These are phyloP conservation scores for Calameuta filiformis DNA, from an alignment of 2,888 invertebrate genomes.

Conservation along the genomic window DNA sequence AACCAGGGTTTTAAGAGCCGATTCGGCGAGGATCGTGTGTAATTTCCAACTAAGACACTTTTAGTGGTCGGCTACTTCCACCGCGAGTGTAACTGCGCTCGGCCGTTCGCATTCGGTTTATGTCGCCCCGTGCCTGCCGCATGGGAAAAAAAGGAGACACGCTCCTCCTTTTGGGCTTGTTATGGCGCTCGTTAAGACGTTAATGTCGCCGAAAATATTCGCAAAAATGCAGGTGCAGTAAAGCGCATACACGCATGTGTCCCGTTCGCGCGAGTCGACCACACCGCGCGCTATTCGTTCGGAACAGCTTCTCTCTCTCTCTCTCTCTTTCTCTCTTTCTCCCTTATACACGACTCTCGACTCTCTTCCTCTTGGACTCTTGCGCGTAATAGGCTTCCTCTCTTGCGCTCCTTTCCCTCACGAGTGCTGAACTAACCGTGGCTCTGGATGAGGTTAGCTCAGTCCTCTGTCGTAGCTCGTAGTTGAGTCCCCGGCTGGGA, in stretches of 20 bases:
- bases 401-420: constrained; percentile 16
- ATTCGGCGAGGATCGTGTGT: constrained; percentile 33
- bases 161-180: constrained; percentile 55
- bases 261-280: constrained; percentile 23
- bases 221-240: constrained; percentile 63
- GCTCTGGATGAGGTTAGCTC: constrained; percentile 27
- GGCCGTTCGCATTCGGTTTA: constrained; percentile 3
- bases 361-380: neutral
- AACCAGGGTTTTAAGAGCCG: neutral
- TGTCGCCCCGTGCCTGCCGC: constrained; percentile 6
- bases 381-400: constrained; percentile 3
- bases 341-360: neutral
- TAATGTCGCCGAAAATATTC: constrained; percentile 63
- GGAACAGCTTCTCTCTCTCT: neutral
- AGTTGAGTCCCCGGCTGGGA: constrained; percentile 34
- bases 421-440: constrained; percentile 4
- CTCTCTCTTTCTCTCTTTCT: neutral
- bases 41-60: constrained; percentile 39
- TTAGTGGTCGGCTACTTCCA: constrained; percentile 28
- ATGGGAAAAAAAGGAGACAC: constrained; percentile 17
- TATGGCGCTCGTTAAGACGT: constrained; percentile 61
- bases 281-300: constrained; percentile 30
- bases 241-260: constrained; percentile 29
- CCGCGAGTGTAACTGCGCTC: constrained; percentile 11
- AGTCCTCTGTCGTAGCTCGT: constrained; percentile 26